These are phyloP conservation scores for Trichosurus vulpecula DNA, from an alignment of 2,797 vertebrate species.

Conservation along the genomic window DNA sequence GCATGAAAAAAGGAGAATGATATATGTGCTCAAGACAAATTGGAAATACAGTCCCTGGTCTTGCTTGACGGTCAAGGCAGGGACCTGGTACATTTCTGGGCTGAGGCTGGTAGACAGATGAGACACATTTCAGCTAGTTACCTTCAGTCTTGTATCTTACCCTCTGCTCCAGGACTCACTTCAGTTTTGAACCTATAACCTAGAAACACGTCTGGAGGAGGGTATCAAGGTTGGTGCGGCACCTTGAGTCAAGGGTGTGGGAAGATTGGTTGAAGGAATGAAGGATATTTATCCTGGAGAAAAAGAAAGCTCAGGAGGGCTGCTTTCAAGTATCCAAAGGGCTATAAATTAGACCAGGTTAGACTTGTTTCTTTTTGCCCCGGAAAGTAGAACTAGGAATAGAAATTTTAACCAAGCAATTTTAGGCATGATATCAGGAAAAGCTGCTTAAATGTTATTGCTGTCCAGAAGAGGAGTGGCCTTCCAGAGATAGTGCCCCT, in stretches of 20 bases:
- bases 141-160: background rate
- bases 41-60: background rate
- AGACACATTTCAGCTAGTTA: background rate
- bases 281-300: background rate
- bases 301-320: no score
- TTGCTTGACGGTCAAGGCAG: background rate
- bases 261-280: background rate
- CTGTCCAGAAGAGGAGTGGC: background rate
- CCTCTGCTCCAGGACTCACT: background rate
- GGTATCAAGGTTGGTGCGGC: background rate
- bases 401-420: background rate
- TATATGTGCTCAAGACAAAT: background rate
- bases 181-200: background rate
- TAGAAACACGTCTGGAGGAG: background rate
- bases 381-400: background rate
- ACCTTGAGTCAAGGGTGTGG: background rate
- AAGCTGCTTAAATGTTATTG: background rate
- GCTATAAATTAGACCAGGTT: background rate
- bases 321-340: background rate
- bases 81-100: background rate
- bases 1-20: background rate
- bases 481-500: background rate
- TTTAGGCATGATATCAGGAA: background rate
- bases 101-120: background rate
- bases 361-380: background rate